Evolutionary conservation across 2,113 vertebrate genomes (phyloP).

Genomic region (Ardeotis arabs): DNA sequence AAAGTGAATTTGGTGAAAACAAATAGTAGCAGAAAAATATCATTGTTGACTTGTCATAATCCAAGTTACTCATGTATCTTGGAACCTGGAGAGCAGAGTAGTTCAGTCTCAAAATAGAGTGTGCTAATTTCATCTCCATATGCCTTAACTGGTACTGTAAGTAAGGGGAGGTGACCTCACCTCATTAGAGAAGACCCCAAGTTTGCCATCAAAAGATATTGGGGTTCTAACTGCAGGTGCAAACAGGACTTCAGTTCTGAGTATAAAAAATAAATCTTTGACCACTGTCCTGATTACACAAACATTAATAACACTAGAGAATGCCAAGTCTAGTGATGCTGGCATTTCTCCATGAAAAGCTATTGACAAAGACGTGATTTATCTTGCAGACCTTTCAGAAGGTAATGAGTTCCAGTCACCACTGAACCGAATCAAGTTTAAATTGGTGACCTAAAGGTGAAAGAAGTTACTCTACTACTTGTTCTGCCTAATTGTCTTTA

Average conservation of each 20-base stretch:
- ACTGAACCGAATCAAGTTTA: not conserved
- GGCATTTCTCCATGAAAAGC: not conserved
- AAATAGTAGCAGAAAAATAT: not conserved
- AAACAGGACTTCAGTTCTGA: not conserved
- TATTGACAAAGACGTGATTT: not conserved
- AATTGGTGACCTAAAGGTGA: not conserved
- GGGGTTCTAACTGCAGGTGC: not conserved
- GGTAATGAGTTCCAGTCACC: not conserved
- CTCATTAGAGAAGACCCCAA: not conserved
- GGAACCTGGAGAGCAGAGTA: not conserved
- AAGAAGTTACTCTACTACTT: not conserved
- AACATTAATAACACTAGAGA: not conserved
- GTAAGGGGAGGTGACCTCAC: not conserved
- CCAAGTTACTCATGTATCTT: not conserved
- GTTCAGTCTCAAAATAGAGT: not conserved
- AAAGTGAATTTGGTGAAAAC: not conserved
- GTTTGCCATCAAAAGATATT: not conserved
- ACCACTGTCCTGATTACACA: not conserved
- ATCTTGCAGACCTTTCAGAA: not conserved
- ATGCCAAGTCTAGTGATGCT: not conserved
- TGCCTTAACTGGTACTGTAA: not conserved
- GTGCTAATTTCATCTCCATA: not conserved
- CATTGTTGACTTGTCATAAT: not conserved
- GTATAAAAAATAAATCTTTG: not conserved
- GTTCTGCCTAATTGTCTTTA: constrained; percentile 1